phyloP scores from a whole-genome alignment of 2,113 vertebrate genomes.

The Aix galericulata region DNA sequence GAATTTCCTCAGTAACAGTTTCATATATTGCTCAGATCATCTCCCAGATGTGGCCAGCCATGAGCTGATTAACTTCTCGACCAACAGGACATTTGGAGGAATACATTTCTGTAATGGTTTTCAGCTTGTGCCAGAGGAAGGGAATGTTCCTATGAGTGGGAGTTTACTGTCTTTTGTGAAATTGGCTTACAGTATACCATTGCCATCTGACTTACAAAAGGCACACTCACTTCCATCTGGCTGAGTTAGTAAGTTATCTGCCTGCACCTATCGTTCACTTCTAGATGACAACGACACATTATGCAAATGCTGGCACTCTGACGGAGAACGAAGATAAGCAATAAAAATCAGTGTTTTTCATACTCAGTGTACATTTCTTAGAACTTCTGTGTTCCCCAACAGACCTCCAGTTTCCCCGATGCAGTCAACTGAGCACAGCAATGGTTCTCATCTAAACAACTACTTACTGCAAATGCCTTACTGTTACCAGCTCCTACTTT shows the following conservation, averaged over 20 bases:
- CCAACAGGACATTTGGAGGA: background rate
- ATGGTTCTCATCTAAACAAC: background rate
- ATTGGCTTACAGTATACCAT: fast-evolving
- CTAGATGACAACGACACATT: background rate
- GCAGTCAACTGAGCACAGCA: background rate
- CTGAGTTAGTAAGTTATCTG: background rate
- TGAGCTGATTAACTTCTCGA: background rate
- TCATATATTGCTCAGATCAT: background rate
- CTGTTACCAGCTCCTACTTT: background rate
- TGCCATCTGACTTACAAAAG: background rate
- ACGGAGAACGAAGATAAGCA: background rate
- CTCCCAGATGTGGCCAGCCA: background rate
- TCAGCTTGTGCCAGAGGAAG: background rate
- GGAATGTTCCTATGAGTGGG: background rate
- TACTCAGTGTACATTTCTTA: background rate
- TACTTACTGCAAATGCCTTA: background rate
- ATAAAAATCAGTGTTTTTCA: background rate
- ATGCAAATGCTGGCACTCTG: background rate
- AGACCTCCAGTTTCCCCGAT: background rate
- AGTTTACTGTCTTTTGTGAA: background rate
- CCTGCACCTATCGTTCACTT: background rate
- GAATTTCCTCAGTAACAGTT: background rate
- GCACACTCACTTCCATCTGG: background rate
- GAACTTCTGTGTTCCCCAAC: background rate
- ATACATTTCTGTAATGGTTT: background rate